Percentiles rank a stretch among this genome's conserved stretches.
These are phyloP conservation scores for Oscheius myriophilus DNA, from an alignment of 2,888 invertebrate species.

Conservation along the genomic window DNA sequence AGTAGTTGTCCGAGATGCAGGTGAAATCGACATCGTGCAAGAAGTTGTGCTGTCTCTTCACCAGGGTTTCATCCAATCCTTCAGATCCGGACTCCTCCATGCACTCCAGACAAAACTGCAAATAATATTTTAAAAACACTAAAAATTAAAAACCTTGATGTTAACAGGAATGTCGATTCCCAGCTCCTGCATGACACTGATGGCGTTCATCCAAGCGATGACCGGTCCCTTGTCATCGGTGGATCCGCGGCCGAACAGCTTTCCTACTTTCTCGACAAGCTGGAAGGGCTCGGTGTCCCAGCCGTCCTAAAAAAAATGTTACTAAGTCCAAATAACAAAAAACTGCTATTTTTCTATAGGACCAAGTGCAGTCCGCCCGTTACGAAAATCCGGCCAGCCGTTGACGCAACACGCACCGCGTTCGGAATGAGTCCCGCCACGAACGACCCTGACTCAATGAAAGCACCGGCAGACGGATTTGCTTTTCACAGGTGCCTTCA, in stretches of 20 bases:
- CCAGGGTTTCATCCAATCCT: slow-evolving; percentile 88
- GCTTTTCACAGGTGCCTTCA: too few species aligned
- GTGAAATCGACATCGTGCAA: slow-evolving; percentile 84
- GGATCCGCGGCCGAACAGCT: slow-evolving; percentile 88
- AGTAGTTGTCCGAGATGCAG: slow-evolving; percentile 98
- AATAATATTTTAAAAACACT: too few species aligned
- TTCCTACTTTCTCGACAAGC: slow-evolving; percentile 85
- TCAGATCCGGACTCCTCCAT: slow-evolving; percentile 98
- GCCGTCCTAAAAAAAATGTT: slow-evolving; percentile 77
- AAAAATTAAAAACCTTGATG: too few species aligned
- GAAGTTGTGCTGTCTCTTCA: slow-evolving; percentile 69
- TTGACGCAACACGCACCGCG: too few species aligned
- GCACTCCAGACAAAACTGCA: slow-evolving; percentile 90
- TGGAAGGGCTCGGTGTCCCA: slow-evolving; percentile 95
- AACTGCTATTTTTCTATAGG: too few species aligned
- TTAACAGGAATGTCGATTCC: slow-evolving; percentile 78
- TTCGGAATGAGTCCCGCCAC: too few species aligned
- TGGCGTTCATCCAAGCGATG: slow-evolving; percentile 91
- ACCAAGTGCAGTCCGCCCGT: too few species aligned
- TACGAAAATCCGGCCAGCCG: too few species aligned
- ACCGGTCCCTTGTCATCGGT: slow-evolving; percentile 92
- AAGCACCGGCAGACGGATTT: too few species aligned
- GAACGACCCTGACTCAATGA: too few species aligned
- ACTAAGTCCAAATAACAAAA: too few species aligned
- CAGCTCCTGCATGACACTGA: slow-evolving; percentile 85